Percentiles rank a stretch among this genome's conserved stretches.
These are phyloP conservation scores for Diadegma fenestrale DNA, from an alignment of 2,888 invertebrate species.

Conservation along the genomic window DNA sequence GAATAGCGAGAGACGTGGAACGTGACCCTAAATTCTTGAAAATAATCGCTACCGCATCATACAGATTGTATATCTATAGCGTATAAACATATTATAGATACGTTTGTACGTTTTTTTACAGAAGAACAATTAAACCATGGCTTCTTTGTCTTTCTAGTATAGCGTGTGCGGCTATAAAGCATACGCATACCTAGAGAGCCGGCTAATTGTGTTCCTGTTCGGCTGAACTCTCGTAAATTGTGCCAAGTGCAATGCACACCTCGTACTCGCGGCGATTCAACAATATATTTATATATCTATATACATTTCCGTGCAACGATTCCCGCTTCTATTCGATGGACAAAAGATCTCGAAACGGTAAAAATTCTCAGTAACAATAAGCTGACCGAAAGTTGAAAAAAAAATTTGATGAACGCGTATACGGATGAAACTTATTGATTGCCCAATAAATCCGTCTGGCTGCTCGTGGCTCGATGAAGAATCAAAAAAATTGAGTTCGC, in stretches of 20 bases:
- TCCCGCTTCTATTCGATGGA: constrained; percentile 5
- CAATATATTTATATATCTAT: constrained; percentile 24
- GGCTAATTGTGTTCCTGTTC: constrained; percentile 59
- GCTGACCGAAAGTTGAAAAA: neutral
- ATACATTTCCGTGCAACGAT: constrained; percentile 15
- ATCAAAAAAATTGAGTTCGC: neutral
- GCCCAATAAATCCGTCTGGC: constrained; percentile 21
- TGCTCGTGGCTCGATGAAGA: neutral
- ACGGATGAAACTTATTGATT: constrained; percentile 1
- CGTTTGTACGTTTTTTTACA: constrained; percentile 6
- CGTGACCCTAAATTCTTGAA: constrained; percentile 69
- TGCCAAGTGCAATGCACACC: constrained; percentile 51
- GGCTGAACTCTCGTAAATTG: constrained; percentile 62
- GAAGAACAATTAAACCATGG: constrained; percentile 37
- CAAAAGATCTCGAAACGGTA: constrained; percentile 44
- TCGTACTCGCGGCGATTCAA: constrained; percentile 15
- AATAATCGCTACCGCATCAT: constrained; percentile 52
- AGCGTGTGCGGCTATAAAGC: constrained; percentile 16
- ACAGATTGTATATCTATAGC: neutral
- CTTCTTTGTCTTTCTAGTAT: constrained; percentile 37
- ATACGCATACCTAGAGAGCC: constrained; percentile 40
- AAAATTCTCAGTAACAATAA: constrained; percentile 34
- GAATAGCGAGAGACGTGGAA: constrained; percentile 43
- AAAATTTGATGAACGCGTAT: neutral
- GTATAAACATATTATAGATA: constrained; percentile 27